Conservation (phyloP, 1,140 invertebrate genomes). For the Drosophila takahashii region DNA sequence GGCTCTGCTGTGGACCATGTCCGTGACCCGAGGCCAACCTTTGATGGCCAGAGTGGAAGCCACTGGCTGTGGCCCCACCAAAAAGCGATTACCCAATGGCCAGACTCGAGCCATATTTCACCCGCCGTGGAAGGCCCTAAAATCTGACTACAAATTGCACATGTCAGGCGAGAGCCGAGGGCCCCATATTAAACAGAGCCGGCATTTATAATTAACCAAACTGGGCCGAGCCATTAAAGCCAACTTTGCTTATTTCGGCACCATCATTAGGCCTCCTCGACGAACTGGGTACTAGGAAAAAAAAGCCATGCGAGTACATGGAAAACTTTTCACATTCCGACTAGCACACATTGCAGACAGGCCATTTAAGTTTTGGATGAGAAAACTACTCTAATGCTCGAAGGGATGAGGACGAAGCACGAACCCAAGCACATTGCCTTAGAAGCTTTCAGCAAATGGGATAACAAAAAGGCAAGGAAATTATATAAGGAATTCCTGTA, state of each 20-base stretch:
- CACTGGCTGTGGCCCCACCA: slow-evolving; percentile 23
- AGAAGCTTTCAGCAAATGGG: slow-evolving; percentile 18
- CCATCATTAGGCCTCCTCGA: slow-evolving; percentile 23
- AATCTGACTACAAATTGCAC: slow-evolving; percentile 33
- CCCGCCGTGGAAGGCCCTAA: neutral
- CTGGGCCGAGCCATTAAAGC: slow-evolving; percentile 32
- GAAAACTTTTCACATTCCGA: slow-evolving; percentile 44
- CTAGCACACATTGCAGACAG: slow-evolving; percentile 14
- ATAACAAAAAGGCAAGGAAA: slow-evolving; percentile 5
- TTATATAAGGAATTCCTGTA: slow-evolving; percentile 10
- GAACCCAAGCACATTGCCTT: slow-evolving; percentile 18
- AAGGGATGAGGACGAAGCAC: slow-evolving; percentile 11
- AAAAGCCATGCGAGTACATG: slow-evolving; percentile 18
- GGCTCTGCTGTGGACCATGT: slow-evolving; percentile 12
- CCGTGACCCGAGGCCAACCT: slow-evolving; percentile 46
- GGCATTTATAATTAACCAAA: slow-evolving; percentile 55
- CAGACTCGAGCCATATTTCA: slow-evolving; percentile 37
- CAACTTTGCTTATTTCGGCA: slow-evolving; percentile 40
- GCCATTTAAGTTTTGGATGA: slow-evolving; percentile 36
- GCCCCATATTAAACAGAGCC: slow-evolving; percentile 29
- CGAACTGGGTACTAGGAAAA: neutral
- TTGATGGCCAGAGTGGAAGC: slow-evolving; percentile 31
- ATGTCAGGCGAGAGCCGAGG: slow-evolving; percentile 34
- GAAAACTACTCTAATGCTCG: slow-evolving; percentile 30
- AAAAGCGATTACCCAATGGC: slow-evolving; percentile 58